Evolutionary conservation across 2,113 vertebrate genomes (phyloP).

Genomic region (Aramus guarauna): DNA sequence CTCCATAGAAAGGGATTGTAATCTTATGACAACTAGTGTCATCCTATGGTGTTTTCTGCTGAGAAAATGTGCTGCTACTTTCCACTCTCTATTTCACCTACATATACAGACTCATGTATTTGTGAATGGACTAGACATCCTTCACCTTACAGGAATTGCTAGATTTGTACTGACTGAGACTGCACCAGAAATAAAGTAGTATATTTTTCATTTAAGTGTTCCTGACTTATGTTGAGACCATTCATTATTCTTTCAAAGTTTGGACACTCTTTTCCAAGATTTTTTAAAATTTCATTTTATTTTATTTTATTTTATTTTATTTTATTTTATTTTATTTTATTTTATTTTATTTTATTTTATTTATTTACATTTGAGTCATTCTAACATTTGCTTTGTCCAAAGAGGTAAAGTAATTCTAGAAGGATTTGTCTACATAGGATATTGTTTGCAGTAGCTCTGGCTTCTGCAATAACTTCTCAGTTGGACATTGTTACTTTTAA

Average conservation of each 20-base stretch:
- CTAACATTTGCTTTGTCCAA: not conserved
- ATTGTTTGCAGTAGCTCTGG: not conserved
- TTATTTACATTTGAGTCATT: not conserved
- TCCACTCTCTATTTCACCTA: not conserved
- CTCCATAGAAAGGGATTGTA: not conserved
- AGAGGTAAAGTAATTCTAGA: not conserved
- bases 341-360: not conserved
- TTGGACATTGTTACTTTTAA: not conserved
- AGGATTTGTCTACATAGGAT: not conserved
- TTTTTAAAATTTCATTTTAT: no score
- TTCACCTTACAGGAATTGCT: not conserved
- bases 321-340: not conserved
- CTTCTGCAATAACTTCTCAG: not conserved
- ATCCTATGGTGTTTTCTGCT: not conserved
- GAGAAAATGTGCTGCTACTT: not conserved
- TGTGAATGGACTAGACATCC: not conserved
- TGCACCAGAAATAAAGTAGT: not conserved
- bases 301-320: not conserved
- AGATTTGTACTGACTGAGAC: not conserved
- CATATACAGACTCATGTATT: not conserved
- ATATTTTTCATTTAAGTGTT: not conserved
- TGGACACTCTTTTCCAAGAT: not conserved
- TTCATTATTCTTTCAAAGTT: not conserved
- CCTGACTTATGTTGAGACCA: not conserved
- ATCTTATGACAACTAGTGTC: not conserved